Evolutionary conservation across 2,888 invertebrate species (phyloP).

Genomic region (Oxycera nigricornis): DNA sequence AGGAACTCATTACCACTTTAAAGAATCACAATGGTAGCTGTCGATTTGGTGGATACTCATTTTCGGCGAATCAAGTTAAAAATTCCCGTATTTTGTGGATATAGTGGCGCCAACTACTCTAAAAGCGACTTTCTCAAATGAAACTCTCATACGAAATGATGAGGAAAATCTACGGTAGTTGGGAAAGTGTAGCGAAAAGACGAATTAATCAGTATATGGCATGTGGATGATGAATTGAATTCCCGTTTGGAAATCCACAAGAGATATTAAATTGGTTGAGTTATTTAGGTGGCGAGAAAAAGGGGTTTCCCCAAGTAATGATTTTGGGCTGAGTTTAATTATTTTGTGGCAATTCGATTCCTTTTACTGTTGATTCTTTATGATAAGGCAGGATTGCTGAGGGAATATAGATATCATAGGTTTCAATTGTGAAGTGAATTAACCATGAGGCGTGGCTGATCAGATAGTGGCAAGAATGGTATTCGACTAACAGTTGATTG

Average conservation of each 20-base stretch:
- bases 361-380: no score
- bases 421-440: no score
- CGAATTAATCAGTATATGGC: slow-evolving; percentile 27
- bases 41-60: no score
- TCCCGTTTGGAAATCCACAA: slow-evolving; percentile 19
- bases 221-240: slow-evolving; percentile 34
- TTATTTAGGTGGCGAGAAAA: neutral
- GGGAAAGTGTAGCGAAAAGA: neutral
- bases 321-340: no score
- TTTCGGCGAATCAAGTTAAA: neutral
- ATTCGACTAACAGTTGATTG: no score
- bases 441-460: no score
- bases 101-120: no score
- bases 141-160: neutral
- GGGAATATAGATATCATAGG: no score
- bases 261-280: neutral
- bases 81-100: neutral
- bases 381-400: no score
- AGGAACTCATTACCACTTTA: slow-evolving; percentile 22
- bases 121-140: neutral
- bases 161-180: neutral
- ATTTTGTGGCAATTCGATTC: neutral
- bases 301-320: no score
- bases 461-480: no score
- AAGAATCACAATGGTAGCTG: neutral